These are phyloP conservation scores for Melipona beecheii DNA, from an alignment of 2,888 invertebrate genomes.

Conservation along the genomic window DNA sequence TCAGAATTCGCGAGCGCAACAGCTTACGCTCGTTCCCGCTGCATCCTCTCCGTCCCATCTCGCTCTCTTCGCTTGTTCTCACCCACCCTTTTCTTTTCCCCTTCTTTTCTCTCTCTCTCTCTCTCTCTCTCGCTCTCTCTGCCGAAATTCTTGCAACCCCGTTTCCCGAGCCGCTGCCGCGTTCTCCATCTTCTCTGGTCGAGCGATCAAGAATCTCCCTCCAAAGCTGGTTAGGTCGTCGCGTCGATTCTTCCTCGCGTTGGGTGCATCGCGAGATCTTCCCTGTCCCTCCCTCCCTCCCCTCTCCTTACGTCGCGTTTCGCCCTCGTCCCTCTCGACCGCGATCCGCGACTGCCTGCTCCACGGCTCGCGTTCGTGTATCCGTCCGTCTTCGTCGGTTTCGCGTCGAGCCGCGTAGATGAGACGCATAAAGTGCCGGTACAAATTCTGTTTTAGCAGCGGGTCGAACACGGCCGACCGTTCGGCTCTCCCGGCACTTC, in stretches of 20 bases:
- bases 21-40: background rate
- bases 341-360: background rate
- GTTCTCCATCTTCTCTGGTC: conserved; percentile 13
- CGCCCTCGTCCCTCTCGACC: background rate
- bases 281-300: conserved; percentile 1
- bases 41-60: background rate
- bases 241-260: conserved; percentile 27
- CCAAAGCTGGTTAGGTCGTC: conserved; percentile 2
- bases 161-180: conserved; percentile 2
- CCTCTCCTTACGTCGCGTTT: conserved; percentile 24
- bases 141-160: conserved; percentile 46
- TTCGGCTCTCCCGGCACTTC: conserved; percentile 76
- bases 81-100: background rate
- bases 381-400: conserved; percentile 41
- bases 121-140: background rate
- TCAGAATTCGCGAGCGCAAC: conserved; percentile 42
- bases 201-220: conserved; percentile 21
- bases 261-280: conserved; percentile 53
- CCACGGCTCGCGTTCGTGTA: background rate
- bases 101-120: background rate
- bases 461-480: conserved; percentile 67
- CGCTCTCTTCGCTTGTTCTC: background rate
- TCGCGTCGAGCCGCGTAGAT: conserved; percentile 52
- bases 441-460: conserved; percentile 74
- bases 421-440: conserved; percentile 70